Evolutionary conservation across 2,888 invertebrate genomes (phyloP).

Genomic region (Dicyrtomina minuta): DNA sequence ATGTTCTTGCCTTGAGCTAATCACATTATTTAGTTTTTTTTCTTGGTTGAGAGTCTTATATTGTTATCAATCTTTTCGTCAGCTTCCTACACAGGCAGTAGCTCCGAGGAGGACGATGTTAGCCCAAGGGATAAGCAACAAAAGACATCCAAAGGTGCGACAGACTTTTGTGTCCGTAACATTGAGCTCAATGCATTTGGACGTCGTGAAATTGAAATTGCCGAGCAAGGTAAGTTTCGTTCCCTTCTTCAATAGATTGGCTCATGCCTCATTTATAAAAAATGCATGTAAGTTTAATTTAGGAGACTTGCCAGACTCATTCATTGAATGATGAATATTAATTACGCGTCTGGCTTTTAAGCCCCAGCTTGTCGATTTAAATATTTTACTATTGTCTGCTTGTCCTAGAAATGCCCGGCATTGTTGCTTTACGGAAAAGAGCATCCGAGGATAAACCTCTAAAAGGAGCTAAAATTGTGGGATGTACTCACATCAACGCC

Average conservation of each 20-base stretch:
- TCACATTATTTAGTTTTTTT: conserved; percentile 17
- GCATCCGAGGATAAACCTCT: conserved; percentile 92
- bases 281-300: neutral
- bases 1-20: conserved; percentile 32
- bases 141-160: conserved; percentile 77
- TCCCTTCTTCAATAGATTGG: neutral
- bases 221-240: conserved; percentile 73
- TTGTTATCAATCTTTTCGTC: conserved; percentile 37
- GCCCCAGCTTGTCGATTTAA: neutral
- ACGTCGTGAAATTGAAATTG: conserved; percentile 93
- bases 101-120: conserved; percentile 90
- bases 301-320: neutral
- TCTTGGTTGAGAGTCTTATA: conserved; percentile 13
- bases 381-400: conserved; percentile 19
- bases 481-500: conserved; percentile 97
- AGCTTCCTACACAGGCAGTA: conserved; percentile 75
- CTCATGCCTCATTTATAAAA: neutral
- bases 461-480: conserved; percentile 93
- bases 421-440: conserved; percentile 88
- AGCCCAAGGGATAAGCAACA: conserved; percentile 92
- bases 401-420: conserved; percentile 89
- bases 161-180: conserved; percentile 92
- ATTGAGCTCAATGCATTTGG: conserved; percentile 92
- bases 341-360: neutral
- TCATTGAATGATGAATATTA: neutral